Percentiles rank a stretch among this genome's conserved stretches.
Conservation (phyloP, 1,140 invertebrate species). For the Ceratosolen fusciceps region DNA sequence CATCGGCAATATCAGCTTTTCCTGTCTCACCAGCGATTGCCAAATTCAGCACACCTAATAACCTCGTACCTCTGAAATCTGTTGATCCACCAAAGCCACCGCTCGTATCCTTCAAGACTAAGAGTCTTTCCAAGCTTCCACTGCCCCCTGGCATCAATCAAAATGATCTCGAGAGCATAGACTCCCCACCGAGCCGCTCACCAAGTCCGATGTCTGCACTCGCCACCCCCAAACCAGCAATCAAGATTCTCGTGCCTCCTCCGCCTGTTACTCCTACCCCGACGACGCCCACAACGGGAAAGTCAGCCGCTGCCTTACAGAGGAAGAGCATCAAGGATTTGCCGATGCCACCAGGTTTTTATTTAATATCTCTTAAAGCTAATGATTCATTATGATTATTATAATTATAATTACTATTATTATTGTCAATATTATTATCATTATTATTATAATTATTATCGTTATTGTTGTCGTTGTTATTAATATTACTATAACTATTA, state of each 20-base stretch:
- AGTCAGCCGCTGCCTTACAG: constrained; percentile 60
- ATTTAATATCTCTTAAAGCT: constrained; percentile 9
- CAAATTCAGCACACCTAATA: constrained; percentile 67
- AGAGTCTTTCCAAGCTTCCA: constrained; percentile 81
- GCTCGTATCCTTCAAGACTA: constrained; percentile 72
- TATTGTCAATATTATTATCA: too few relatives aligned
- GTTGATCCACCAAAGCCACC: constrained; percentile 65
- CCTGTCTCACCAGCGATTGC: constrained; percentile 62
- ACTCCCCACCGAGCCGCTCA: constrained; percentile 78
- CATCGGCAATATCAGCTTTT: constrained; percentile 61
- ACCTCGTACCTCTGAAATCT: constrained; percentile 65
- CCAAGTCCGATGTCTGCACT: constrained; percentile 74
- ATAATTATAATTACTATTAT: too few relatives aligned
- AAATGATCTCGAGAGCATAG: constrained; percentile 82
- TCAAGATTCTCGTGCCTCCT: constrained; percentile 59
- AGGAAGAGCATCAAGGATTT: constrained; percentile 86
- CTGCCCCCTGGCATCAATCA: constrained; percentile 88
- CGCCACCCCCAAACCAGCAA: constrained; percentile 53
- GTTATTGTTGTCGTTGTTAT: too few relatives aligned
- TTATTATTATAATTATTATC: too few relatives aligned
- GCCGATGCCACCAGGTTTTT: constrained; percentile 87
- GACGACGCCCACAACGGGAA: constrained; percentile 41
- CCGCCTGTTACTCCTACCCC: not conserved
- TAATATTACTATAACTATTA: too few relatives aligned
- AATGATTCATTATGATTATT: not conserved